phyloP scores from a whole-genome alignment of 2,113 vertebrate genomes.

The Paralichthys olivaceus region DNA sequence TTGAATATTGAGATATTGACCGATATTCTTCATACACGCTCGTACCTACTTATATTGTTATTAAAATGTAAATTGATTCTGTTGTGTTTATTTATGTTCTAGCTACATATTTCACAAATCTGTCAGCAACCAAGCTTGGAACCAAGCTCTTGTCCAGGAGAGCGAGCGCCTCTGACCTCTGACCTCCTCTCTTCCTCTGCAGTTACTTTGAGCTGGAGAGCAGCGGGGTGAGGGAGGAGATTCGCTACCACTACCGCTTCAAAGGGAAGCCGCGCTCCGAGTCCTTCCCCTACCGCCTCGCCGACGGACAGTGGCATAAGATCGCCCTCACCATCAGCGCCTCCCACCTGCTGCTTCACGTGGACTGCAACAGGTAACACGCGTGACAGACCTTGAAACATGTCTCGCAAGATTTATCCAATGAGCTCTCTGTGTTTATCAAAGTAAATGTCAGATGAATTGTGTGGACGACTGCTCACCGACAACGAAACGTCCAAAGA shows the following conservation, averaged over 20 bases:
- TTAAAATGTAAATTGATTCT: no score
- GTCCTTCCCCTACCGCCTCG: slow-evolving; percentile 93
- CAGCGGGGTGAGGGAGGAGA: slow-evolving; percentile 92
- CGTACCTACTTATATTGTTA: no score
- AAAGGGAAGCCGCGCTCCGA: slow-evolving; percentile 89
- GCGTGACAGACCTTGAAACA: background rate
- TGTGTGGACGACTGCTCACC: no score
- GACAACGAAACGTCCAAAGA: no score
- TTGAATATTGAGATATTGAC: no score
- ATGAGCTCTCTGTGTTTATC: slow-evolving; percentile 61
- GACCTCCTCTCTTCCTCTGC: slow-evolving; percentile 36
- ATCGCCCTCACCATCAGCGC: slow-evolving; percentile 90
- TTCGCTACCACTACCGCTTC: slow-evolving; percentile 92
- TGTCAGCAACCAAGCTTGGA: no score
- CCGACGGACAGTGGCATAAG: slow-evolving; percentile 94
- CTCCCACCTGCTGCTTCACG: slow-evolving; percentile 90
- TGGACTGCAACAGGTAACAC: slow-evolving; percentile 94
- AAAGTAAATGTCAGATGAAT: slow-evolving; percentile 56
- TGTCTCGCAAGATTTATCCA: slow-evolving; percentile 30
- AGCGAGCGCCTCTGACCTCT: slow-evolving; percentile 9
- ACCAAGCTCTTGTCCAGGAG: background rate
- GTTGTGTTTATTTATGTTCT: no score
- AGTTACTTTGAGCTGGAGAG: slow-evolving; percentile 98
- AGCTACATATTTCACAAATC: no score
- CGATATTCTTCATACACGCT: no score